A percentile compares a stretch with the other conserved stretches of the same genome.
Evolutionary conservation across 2,113 vertebrate genomes (phyloP).

Genomic region (Ptychochromis oligacanthus): DNA sequence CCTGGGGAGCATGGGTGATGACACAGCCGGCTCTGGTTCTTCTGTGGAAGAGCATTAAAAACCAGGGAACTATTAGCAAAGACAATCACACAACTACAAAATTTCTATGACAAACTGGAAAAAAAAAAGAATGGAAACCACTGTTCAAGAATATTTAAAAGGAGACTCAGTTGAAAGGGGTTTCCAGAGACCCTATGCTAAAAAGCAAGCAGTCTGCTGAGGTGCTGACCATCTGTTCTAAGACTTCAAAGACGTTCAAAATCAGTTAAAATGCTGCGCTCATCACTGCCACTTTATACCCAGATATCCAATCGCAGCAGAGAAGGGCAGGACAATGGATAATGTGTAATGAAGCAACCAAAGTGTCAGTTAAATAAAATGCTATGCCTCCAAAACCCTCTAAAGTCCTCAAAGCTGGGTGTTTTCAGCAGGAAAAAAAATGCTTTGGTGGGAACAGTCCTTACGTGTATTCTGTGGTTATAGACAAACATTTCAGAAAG

Average conservation of each 20-base stretch:
- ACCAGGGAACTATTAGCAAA: neutral
- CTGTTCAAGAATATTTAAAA: neutral
- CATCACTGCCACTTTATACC: no score
- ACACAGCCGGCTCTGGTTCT: slow-evolving; percentile 86
- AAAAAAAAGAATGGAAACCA: no score
- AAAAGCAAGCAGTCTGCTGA: no score
- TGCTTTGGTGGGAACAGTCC: neutral
- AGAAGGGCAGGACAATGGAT: neutral
- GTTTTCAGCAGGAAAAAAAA: neutral
- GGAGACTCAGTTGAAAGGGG: neutral
- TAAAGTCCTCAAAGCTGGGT: neutral
- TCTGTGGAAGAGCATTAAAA: slow-evolving; percentile 77
- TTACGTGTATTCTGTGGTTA: neutral
- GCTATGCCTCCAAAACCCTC: no score
- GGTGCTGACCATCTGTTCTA: no score
- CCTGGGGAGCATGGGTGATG: slow-evolving; percentile 88
- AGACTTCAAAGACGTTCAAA: no score
- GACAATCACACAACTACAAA: neutral
- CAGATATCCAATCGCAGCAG: neutral
- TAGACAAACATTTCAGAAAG: neutral
- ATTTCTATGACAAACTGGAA: neutral
- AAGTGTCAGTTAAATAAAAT: no score
- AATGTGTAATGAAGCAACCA: neutral
- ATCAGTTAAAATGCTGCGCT: no score
- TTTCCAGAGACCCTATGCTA: no score